Conservation (phyloP, 2,888 invertebrate species). For the Athalia cordata region DNA sequence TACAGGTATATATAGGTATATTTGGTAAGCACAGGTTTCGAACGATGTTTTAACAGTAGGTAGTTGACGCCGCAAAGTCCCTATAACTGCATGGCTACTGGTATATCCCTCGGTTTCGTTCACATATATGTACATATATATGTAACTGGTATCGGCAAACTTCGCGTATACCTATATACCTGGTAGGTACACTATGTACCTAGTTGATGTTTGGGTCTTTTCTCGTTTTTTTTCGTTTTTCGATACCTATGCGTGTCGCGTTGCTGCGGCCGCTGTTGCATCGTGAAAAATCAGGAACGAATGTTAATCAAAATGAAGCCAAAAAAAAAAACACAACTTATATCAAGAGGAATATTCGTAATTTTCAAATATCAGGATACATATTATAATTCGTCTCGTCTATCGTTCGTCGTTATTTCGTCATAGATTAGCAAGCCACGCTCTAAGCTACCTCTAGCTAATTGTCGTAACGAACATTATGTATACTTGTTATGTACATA, state of each 20-base stretch:
- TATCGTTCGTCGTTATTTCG: too few relatives aligned
- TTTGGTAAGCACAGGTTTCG: slow-evolving; percentile 33
- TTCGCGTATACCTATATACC: not conserved
- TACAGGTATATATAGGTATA: not conserved
- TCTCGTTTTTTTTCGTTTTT: not conserved
- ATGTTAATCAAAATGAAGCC: too few relatives aligned
- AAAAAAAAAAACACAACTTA: too few relatives aligned
- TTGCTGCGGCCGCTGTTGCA: too few relatives aligned
- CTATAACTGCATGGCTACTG: slow-evolving; percentile 32
- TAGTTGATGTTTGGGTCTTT: not conserved
- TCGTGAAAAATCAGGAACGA: too few relatives aligned
- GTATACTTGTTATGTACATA: not conserved
- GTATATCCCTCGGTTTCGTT: slow-evolving; percentile 32
- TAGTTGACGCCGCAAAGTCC: slow-evolving; percentile 28
- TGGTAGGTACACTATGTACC: too few relatives aligned
- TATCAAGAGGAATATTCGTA: too few relatives aligned
- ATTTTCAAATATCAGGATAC: too few relatives aligned
- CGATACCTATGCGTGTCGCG: not conserved
- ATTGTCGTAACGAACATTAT: not conserved
- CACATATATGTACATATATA: not conserved
- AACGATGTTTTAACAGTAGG: slow-evolving; percentile 26
- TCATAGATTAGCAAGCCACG: too few relatives aligned
- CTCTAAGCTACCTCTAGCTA: too few relatives aligned
- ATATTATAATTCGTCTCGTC: too few relatives aligned
- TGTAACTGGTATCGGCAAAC: not conserved